These are phyloP conservation scores for Dipodomys stephensi DNA, from an alignment of 2,113 vertebrate species.

Conservation along the genomic window DNA sequence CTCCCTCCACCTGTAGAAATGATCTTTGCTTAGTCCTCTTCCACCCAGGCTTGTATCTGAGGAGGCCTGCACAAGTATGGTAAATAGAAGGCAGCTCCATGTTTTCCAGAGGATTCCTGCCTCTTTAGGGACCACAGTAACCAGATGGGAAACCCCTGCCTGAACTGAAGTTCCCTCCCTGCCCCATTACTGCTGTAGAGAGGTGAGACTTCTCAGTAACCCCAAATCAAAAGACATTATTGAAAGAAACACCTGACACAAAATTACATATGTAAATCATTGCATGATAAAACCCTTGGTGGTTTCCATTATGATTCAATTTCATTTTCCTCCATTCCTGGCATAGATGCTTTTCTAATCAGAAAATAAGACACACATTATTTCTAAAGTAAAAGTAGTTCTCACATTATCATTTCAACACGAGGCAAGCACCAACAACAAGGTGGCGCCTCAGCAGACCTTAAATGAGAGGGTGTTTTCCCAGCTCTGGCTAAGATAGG, in stretches of 20 bases:
- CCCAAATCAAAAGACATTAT: conserved; percentile 31
- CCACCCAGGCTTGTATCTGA: no score
- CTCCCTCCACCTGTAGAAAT: neutral
- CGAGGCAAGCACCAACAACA: conserved; percentile 79
- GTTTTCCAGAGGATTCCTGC: neutral
- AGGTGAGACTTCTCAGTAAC: neutral
- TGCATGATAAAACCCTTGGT: neutral
- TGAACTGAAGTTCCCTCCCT: neutral
- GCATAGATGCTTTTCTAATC: neutral
- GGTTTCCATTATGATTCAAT: accelerated
- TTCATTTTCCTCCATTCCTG: neutral
- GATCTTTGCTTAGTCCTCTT: neutral
- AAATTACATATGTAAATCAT: neutral
- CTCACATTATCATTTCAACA: conserved; percentile 82
- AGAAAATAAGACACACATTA: conserved; percentile 28
- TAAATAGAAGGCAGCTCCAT: no score
- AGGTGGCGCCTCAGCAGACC: conserved; percentile 78
- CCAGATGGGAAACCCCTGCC: neutral
- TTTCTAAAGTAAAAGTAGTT: conserved; percentile 13
- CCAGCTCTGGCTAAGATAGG: conserved; percentile 81
- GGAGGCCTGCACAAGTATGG: neutral
- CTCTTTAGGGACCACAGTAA: neutral
- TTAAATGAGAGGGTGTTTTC: conserved; percentile 83
- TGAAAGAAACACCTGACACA: neutral
- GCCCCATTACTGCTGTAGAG: neutral